Evolutionary conservation across 2,888 invertebrate species (phyloP), one percentile per base, ranked within the genome.

Genomic region (Oxytorus armatus): DNA sequence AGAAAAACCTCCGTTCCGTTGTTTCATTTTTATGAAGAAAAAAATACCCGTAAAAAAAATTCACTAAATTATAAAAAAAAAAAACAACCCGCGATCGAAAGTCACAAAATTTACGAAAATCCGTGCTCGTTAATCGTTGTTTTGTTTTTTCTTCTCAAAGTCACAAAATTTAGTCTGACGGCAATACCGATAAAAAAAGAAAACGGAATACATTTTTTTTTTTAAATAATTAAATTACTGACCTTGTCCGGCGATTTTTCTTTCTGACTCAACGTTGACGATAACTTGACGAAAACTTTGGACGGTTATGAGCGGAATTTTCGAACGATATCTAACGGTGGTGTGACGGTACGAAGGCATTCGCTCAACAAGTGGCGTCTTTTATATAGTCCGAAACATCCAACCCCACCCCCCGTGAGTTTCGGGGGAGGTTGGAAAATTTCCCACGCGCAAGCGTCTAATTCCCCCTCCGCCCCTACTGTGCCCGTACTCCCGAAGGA

Each of bases 281-380:
- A n/a, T n/a, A n/a, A n/a, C n/a, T n/a, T n/a, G n/a, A n/a, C n/a
- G n/a, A n/a, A 10, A 18, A 8, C 36, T 57, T 77, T 83, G 82
- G 78, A 84, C 82, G 82, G 82, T 83, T 23, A 1, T 36, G 14
- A 33, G 47, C 73, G 77, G 77, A 77, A 75, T 70, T 81, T 84
- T 77, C 66, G 79, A 83, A 82, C 75, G 86, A 86, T 88, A 86
- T 84, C 85, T 84, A n/a, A 85, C 87, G 87, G 86, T 87, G 88
- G 86, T 86, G 86, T 86, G 87, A 81, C 88, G 90, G 88, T 90
- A 88, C 87, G 90, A 87, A 74, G 73, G 85, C 86, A 88, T 86
- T 36, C 83, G 91, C 86, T 91, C 91, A 91, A 91, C 91, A 91
- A 91, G 91, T 91, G 90, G 89, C 89, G 88, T 88, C 90, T 88